Base-by-base conservation (phyloP, 1,140 invertebrate genomes). In the Ladona fulva region DNA sequence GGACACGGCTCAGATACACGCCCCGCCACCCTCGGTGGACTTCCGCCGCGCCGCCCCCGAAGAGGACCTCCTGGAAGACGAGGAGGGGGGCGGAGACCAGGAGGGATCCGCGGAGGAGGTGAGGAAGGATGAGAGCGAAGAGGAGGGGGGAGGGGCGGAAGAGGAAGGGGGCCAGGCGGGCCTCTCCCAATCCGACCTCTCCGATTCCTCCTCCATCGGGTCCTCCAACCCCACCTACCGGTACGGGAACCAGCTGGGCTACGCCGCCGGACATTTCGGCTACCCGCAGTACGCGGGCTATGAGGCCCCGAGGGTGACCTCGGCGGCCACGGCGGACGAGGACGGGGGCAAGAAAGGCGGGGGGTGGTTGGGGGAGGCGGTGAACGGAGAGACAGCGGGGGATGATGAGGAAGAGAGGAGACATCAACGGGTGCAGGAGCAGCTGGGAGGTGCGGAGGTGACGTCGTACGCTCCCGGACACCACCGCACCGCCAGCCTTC, bases 161-260 rank as follows among this genome's bases (percentile, higher is more conserved):
- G 52, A 66, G 12, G 52, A 66, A 16, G 52, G 52, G n/a, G 52
- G 52, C 52, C 52, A 90, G 78, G 92, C 92, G 0, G 92, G 92
- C 0, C 85, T 94, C 6, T 92, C 92, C 12, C 92, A 93, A 81
- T 93, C 92, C 0, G 92, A 92, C 80, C 86, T 92, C 0, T 93
- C 92, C 78, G 88, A 92, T 81, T 91, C 90, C 6, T 66, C 52
- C 52, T 92, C 91, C 8, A 88, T 89, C 37, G 89, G 86, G 12
- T 91, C 90, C 22, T 89, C 89, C 66, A 92, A 92, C 83, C 89
- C 89, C 14, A 91, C 90, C 79, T 94, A 93, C 81, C 88, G 90
- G 66, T 94, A 94, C 81, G 90, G 91, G 74, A 93, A 91, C 82
- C 92, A 93, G 83, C 44, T 91, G 79, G 89, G 91, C n/a, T 93